Base-by-base conservation (phyloP, 2,888 invertebrate species). In the Peribatodes rhomboidaria region DNA sequence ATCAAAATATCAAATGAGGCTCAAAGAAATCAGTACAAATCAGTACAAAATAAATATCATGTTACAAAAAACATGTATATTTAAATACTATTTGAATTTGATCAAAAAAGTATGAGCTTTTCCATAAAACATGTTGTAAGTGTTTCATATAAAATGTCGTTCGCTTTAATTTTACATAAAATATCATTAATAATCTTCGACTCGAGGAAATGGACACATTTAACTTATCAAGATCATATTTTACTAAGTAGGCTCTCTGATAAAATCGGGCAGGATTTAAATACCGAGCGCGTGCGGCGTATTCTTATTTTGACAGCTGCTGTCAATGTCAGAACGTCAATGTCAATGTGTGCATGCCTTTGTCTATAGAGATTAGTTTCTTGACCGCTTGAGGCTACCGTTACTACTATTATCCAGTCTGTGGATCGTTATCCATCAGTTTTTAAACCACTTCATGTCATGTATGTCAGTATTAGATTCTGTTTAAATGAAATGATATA, bases 241-340 rank as follows among this genome's bases (percentile, higher is more conserved):
- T 64, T 67, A 65, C 61, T 44, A 68, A 67, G 61, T 56, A 63
- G 55, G 58, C 53, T 59, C 61, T 52, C 27, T 14, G 67, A 69
- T 72, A 72, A 69, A 64, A 70, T 70, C 70, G 27, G 57, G 49
- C 63, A 61, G 66, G 62, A 69, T 70, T 72, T 72, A 66, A 72
- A 72, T 72, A 67, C 61, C 72, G 62, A 61, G 53, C 69, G 68
- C 69, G 70, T 72, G 70, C 68, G 72, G 72, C 65, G 61, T 66
- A 64, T 70, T 68, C 61, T 61, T 70, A 65, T 72, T 72, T 70
- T 72, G 74, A 74, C 72, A 74, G 70, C 68, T 39, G 68, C 68
- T 71, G 72, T 74, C 74, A 74, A 71, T 72, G 72, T 74, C 74
- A 72, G 65, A 70, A 68, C 61, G 67, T 67, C 67, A 58, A 62